Evolutionary conservation across 2,888 invertebrate genomes (phyloP).

Genomic region (Liodrosophila aerea): DNA sequence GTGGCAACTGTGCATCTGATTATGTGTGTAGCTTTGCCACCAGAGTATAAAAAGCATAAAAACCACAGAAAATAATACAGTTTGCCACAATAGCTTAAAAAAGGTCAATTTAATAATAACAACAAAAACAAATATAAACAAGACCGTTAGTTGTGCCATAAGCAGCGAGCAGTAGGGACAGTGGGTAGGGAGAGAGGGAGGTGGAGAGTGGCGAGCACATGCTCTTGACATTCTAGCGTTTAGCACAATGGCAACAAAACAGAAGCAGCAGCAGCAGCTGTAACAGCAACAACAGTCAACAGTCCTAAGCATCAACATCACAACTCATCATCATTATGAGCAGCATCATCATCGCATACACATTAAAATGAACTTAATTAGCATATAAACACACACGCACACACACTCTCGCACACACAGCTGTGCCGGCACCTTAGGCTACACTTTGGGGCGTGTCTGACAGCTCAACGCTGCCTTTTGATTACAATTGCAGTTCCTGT

Average conservation of each 20-base stretch:
- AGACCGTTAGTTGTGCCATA: slow-evolving; percentile 74
- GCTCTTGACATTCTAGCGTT: not conserved
- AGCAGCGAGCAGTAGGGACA: slow-evolving; percentile 27
- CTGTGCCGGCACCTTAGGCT: slow-evolving; percentile 3
- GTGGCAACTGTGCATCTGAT: too few species aligned
- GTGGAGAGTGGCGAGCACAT: slow-evolving; percentile 28
- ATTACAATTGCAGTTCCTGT: slow-evolving; percentile 40
- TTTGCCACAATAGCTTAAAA: slow-evolving; percentile 51
- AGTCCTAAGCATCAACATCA: slow-evolving; percentile 35
- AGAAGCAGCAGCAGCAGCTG: slow-evolving; percentile 12
- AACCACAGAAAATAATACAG: slow-evolving; percentile 24
- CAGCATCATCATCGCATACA: slow-evolving; percentile 28
- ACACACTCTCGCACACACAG: slow-evolving; percentile 1
- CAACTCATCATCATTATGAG: slow-evolving; percentile 25
- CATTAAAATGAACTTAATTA: slow-evolving; percentile 64
- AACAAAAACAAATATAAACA: slow-evolving; percentile 23
- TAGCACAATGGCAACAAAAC: not conserved
- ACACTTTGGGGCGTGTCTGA: slow-evolving; percentile 45
- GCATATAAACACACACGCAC: slow-evolving; percentile 16
- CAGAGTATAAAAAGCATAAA: slow-evolving; percentile 41
- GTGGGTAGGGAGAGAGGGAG: slow-evolving; percentile 1
- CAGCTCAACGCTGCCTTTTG: slow-evolving; percentile 10
- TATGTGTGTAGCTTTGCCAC: too few species aligned
- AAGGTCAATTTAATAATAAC: slow-evolving; percentile 76
- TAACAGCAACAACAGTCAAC: slow-evolving; percentile 9